These are phyloP conservation scores for Crotalus horridus DNA, from an alignment of 2,113 vertebrate genomes.

Conservation along the genomic window DNA sequence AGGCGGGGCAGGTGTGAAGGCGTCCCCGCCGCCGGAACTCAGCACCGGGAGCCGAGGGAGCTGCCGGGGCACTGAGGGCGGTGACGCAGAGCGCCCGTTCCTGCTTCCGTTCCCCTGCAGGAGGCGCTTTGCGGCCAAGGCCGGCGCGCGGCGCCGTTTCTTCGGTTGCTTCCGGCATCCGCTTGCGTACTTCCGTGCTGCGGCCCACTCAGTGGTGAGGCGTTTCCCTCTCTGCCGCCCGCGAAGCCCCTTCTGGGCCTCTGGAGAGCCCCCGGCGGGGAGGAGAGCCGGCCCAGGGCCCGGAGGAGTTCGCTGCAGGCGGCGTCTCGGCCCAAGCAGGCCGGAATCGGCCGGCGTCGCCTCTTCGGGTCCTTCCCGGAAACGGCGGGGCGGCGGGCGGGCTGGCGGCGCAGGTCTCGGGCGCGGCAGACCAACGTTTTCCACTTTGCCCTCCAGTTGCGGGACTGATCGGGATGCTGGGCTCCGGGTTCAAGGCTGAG, in stretches of 20 bases:
- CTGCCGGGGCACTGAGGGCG: not conserved
- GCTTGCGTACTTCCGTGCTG: not conserved
- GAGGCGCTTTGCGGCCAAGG: not conserved
- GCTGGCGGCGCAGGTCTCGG: not conserved
- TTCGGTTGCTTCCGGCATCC: too few relatives aligned
- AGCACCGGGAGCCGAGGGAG: not conserved
- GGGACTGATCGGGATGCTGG: conserved; percentile 73
- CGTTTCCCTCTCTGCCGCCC: not conserved
- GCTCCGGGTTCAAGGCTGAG: conserved; percentile 92
- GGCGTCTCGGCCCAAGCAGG: not conserved
- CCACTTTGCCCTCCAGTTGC: not conserved
- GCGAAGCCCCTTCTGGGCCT: too few relatives aligned
- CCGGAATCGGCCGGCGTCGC: not conserved
- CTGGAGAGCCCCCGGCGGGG: not conserved
- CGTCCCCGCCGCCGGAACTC: not conserved
- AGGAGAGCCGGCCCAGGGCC: not conserved
- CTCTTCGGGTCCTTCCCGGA: not conserved
- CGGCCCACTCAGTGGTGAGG: not conserved
- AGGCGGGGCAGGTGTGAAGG: not conserved
- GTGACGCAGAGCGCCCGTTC: not conserved
- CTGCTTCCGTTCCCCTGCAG: not conserved
- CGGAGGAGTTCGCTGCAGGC: not conserved
- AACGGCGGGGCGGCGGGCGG: not conserved
- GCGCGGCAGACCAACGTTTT: not conserved
- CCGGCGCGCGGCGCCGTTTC: not conserved